Base-by-base conservation (phyloP, 2,797 vertebrate genomes). In the Pseudopleuronectes americanus region DNA sequence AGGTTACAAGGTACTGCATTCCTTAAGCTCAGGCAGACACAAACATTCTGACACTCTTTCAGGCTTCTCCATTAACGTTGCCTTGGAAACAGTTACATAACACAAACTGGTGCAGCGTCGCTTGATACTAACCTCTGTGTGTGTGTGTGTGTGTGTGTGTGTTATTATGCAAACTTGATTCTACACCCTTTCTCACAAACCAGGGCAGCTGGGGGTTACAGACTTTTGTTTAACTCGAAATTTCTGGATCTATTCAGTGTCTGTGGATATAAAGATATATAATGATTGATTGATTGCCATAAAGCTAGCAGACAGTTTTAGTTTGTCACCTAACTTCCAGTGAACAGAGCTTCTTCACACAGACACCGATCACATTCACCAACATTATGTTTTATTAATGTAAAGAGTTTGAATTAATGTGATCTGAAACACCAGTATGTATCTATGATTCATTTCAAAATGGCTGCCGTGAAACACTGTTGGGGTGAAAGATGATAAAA, bases 51-150 rank as follows among this genome's bases (percentile, higher is more conserved):
- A 93, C 83, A 85, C 84, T 88, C 88, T 81, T 85, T 68, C 72
- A 69, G 56, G 84, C 83, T 76, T 52, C 85, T 90, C 90, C 80
- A 86, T 85, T 91, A 86, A 85, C 79, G 95, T 94, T 95, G 91
- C 93, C 95, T 85, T 41, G 83, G 88, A 83, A 92, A 96, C 94
- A 75, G 76, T 91, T 91, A 91, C 70, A 93, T 94, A 92, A 92
- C 77, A 87, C 90, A 88, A 84, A 87, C 84, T 80, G 80, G 89
- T 84, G 90, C 84, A 78, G 77, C 69, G 85, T 69, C 82, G 86
- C 80, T 76, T 82, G 72, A 93, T 87, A 86, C 79, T 83, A 82
- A 86, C 52, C 57, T 56, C 38, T 59, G 47, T 57, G n/a, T 24
- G 17, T 49, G 12, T 43, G 65, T 57, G 45, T 61, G 68, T 71